phyloP scores from a whole-genome alignment of 2,797 vertebrate species.

The Pristis pectinata region DNA sequence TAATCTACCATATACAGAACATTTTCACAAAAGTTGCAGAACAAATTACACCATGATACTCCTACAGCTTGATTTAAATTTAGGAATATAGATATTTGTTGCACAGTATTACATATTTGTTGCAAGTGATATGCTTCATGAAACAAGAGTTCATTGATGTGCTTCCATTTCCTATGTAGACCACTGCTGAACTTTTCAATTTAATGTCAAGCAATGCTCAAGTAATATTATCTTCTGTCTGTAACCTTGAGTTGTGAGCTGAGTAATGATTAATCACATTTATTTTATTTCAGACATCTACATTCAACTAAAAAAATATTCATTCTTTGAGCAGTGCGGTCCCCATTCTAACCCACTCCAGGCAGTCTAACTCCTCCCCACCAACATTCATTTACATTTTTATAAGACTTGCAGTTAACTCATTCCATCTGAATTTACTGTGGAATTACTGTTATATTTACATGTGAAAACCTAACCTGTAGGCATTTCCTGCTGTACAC shows the following conservation, averaged over 20 bases:
- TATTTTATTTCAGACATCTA: neutral
- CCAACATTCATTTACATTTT: neutral
- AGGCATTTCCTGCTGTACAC: neutral
- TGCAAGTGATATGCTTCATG: neutral
- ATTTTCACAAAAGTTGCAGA: neutral
- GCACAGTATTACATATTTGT: neutral
- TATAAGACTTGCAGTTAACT: neutral
- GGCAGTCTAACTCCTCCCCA: neutral
- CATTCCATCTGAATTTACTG: neutral
- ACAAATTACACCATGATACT: neutral
- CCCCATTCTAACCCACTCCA: neutral
- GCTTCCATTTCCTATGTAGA: neutral
- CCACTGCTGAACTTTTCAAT: neutral
- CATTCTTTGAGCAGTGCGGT: neutral
- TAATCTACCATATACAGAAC: neutral
- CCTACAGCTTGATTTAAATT: neutral
- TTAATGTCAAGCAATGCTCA: neutral
- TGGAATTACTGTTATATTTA: neutral
- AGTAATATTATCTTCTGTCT: neutral
- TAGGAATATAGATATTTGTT: neutral
- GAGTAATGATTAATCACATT: neutral
- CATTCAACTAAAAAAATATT: neutral
- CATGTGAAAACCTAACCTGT: neutral
- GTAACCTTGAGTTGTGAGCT: neutral
- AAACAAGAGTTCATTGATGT: neutral